Evolutionary conservation across 2,888 invertebrate species (phyloP), one percentile per base, ranked within the genome.

Genomic region (Drosophila infuscata): DNA sequence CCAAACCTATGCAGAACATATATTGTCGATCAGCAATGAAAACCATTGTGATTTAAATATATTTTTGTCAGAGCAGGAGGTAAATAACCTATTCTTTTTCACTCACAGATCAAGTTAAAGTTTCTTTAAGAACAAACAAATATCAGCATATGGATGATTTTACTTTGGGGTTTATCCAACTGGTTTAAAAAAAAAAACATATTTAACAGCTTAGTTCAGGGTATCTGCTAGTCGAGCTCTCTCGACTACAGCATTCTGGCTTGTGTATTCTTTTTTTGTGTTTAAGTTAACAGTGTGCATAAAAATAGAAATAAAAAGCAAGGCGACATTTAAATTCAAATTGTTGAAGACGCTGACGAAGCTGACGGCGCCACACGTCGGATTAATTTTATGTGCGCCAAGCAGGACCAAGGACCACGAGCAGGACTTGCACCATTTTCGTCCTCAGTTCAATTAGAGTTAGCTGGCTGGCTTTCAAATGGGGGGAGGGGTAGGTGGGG

Each of bases 351-450:
- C 83, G 89, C 83, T 85, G 86, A 81, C 83, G 83, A 86, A 80
- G 87, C 71, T 77, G 83, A 63, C 74, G 89, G 82, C 85, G 91
- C 88, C 91, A 91, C 92, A 91, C 91, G 92, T 91, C 91, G 92
- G 91, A 91, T 91, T 91, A 91, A 86, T 91, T 91, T 91, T 91
- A 91, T 91, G 88, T 80, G 74, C 76, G 74, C 79, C 76, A 72
- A 76, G 80, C 76, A 70, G 73, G 72, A 79, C 67, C 49, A 56
- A 54, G 73, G 76, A 79, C 72, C 54, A 51, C 15, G 25, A n/a
- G 54, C 54, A 54, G 36, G 54, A 57, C 30, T 52, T 17, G 38
- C 57, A 43, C 43, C 43, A 43, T 43, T 49, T 48, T 15, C 15
- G 48, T 32, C 56, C 64, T 66, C 68, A 25, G 87, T 87, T 87